Conservation (phyloP, 1,140 invertebrate genomes). For the Sarcophaga bullata region DNA sequence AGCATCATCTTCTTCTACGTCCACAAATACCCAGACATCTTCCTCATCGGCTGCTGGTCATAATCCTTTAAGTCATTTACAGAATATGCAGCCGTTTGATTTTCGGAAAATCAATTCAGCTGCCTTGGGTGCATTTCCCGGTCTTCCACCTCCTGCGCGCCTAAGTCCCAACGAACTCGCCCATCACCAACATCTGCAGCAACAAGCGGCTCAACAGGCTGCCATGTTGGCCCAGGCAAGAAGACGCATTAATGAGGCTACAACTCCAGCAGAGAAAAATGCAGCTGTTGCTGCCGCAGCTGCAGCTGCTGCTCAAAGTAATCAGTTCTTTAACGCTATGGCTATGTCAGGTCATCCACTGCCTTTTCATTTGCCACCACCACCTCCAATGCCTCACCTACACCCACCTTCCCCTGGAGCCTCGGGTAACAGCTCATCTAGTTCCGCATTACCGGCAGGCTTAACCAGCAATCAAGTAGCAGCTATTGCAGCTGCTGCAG, state of each 20-base stretch:
- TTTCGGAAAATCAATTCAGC: constrained; percentile 79
- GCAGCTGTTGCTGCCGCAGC: constrained; percentile 62
- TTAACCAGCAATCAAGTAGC: constrained; percentile 67
- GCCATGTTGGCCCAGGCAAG: constrained; percentile 60
- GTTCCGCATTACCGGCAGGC: constrained; percentile 56
- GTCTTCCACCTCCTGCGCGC: constrained; percentile 50
- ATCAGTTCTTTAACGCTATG: constrained; percentile 71
- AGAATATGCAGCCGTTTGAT: constrained; percentile 96
- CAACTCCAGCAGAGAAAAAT: constrained; percentile 58
- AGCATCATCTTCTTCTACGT: constrained; percentile 44
- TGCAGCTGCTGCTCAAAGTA: constrained; percentile 58
- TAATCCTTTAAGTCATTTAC: constrained; percentile 86
- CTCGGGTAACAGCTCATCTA: neutral
- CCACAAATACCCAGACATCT: constrained; percentile 61
- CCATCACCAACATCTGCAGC: constrained; percentile 51
- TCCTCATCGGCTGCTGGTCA: constrained; percentile 65
- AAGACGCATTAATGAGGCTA: constrained; percentile 66
- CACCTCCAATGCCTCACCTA: constrained; percentile 68
- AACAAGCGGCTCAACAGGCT: constrained; percentile 50
- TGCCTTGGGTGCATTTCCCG: constrained; percentile 62
- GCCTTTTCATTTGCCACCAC: constrained; percentile 73
- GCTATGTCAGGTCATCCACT: constrained; percentile 71
- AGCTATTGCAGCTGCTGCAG: constrained; percentile 68
- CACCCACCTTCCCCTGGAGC: constrained; percentile 54
- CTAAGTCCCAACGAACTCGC: constrained; percentile 61